Conservation (phyloP, 2,797 vertebrate genomes). For the Sylvilagus floridanus region DNA sequence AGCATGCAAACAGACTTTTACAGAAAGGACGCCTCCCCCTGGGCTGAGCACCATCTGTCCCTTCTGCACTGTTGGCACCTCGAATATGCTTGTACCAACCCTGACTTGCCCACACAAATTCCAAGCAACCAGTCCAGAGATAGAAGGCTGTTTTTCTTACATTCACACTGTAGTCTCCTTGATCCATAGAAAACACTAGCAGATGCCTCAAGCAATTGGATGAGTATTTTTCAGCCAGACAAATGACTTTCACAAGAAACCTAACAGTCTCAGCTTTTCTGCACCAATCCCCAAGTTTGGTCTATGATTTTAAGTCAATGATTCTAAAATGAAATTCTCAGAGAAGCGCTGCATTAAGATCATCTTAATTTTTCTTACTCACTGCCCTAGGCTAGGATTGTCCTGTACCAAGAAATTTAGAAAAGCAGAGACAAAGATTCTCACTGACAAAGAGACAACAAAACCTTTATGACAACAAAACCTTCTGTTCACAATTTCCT, state of each 20-base stretch:
- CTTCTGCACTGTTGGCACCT: background rate
- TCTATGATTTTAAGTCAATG: conserved; percentile 9
- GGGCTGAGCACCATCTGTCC: background rate
- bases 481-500: background rate
- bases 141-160: background rate
- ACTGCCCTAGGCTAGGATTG: background rate
- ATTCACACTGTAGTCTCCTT: background rate
- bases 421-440: conserved; percentile 44
- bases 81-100: background rate
- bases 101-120: background rate
- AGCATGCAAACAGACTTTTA: background rate
- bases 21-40: background rate
- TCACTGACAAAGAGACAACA: background rate
- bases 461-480: background rate
- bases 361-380: conserved; percentile 50
- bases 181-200: background rate
- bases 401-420: background rate
- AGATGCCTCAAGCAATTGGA: background rate
- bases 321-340: conserved; percentile 52
- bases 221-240: conserved; percentile 53
- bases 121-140: background rate
- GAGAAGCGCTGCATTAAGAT: background rate
- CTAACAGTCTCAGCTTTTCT: background rate
- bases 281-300: conserved; percentile 38
- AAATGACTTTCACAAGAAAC: conserved; percentile 32